Base-by-base conservation (phyloP, 2,113 vertebrate genomes). In the Phaethon lepturus region DNA sequence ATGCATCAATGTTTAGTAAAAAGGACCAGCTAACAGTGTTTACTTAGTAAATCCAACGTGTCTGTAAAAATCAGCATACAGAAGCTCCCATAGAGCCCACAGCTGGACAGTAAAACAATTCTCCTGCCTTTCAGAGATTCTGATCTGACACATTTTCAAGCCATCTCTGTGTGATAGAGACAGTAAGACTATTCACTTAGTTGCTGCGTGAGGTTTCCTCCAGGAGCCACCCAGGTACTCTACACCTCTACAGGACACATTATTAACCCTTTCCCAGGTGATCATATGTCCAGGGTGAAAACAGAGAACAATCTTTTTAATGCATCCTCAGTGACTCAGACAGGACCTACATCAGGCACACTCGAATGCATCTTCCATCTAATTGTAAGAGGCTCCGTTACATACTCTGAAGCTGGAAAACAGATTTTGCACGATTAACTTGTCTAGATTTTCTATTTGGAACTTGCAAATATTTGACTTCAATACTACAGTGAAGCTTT, bases 91-190 rank as follows among this genome's bases (percentile, higher is more conserved):
- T 0, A 42, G 26, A 79, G 5, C 22, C 10, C 56, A 59, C 17
- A 72, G 42, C 10, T 52, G 69, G 44, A 50, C 47, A 89, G 63
- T 58, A 89, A 49, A 62, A 79, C 4, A 45, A 22, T 29, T 67
- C 16, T 50, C 33, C 52, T 68, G 38, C 63, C 67, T 76, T 77
- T 42, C 68, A 67, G 62, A 59, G 31, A 45, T 24, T 53, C 18
- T 75, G n/a, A 71, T n/a, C 31, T 13, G 29, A 77, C 29, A 79
- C 10, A 26, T 45, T 63, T 62, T 85, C 26, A 68, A 86, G 50
- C 7, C 68, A 85, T 5, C 44, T 71, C 28, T 3, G 4, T 2
- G 0, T 13, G 10, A 69, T 0, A 87, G 33, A 74, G 19, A 18
- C 75, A 92, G 28, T 35, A 72, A 76, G 14, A 72, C 35, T 49